A percentile compares a stretch with the other conserved stretches of the same genome.
Conservation (phyloP, 1,140 invertebrate species). For the Trichonephila inaurata region DNA sequence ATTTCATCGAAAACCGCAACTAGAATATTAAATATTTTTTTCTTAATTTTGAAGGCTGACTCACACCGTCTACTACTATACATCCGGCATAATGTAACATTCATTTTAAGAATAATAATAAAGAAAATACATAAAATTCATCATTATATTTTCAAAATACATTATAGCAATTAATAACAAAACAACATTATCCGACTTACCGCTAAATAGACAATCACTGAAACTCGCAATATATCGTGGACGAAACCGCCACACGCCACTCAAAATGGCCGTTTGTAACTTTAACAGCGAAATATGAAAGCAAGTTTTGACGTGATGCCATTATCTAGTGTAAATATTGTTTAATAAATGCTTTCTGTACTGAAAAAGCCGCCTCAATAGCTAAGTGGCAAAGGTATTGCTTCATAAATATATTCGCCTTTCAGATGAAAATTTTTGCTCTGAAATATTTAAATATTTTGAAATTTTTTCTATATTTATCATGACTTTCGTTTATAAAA, state of each 20-base stretch:
- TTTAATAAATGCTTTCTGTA: no score
- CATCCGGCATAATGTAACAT: slow-evolving; percentile 62
- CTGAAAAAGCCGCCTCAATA: no score
- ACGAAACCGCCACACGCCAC: slow-evolving; percentile 75
- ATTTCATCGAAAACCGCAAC: slow-evolving; percentile 10
- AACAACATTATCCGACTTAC: background rate
- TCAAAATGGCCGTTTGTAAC: slow-evolving; percentile 76
- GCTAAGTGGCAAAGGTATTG: no score
- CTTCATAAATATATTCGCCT: no score
- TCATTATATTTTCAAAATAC: background rate
- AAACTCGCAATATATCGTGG: slow-evolving; percentile 33
- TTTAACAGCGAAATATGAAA: slow-evolving; percentile 65
- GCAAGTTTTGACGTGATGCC: slow-evolving; percentile 63
- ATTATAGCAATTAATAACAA: background rate
- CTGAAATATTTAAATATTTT: no score
- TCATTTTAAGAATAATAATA: background rate
- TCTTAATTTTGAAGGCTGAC: slow-evolving; percentile 57
- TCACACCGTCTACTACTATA: slow-evolving; percentile 50
- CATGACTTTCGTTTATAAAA: no score
- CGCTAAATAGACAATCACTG: slow-evolving; percentile 12
- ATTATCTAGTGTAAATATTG: background rate
- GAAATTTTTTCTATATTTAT: no score
- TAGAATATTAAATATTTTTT: slow-evolving; percentile 9
- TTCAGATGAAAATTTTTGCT: no score
- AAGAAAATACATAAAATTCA: background rate